Percentiles rank a stretch among this genome's conserved stretches.
Evolutionary conservation across 1,140 invertebrate genomes (phyloP).

Genomic region (Cotesia glomerata): DNA sequence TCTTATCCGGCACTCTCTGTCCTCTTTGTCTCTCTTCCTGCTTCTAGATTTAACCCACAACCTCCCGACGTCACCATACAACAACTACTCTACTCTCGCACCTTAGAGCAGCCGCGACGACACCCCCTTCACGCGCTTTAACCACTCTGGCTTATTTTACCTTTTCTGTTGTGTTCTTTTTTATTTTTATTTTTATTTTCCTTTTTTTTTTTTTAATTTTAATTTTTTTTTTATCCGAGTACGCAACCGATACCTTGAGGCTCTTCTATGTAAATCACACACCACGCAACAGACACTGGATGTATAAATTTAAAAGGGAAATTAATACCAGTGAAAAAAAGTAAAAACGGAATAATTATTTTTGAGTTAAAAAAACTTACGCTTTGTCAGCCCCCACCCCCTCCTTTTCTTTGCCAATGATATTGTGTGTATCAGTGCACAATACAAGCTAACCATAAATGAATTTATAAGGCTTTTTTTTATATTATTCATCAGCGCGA

Average conservation of each 20-base stretch:
- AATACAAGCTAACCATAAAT: too few species aligned
- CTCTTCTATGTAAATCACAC: background rate
- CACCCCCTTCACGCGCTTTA: background rate
- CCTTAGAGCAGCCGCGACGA: background rate
- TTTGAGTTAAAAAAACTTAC: too few species aligned
- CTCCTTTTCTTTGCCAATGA: too few species aligned
- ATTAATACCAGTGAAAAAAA: too few species aligned
- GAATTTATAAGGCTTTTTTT: too few species aligned
- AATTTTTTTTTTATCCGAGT: too few species aligned
- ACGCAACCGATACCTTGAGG: conserved; percentile 7
- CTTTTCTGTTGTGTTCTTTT: background rate
- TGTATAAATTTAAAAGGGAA: too few species aligned
- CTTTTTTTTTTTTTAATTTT: background rate
- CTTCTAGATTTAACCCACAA: background rate
- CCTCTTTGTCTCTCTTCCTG: background rate
- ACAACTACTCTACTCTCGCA: background rate
- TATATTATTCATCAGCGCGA: too few species aligned
- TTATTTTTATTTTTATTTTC: background rate
- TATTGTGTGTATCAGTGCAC: too few species aligned
- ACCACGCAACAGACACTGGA: too few species aligned
- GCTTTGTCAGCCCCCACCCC: too few species aligned
- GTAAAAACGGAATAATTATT: too few species aligned
- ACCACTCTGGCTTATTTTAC: background rate
- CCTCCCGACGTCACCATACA: background rate
- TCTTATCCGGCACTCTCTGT: background rate